These are phyloP conservation scores for Gortyna flavago DNA, from an alignment of 2,888 invertebrate species.

Conservation along the genomic window DNA sequence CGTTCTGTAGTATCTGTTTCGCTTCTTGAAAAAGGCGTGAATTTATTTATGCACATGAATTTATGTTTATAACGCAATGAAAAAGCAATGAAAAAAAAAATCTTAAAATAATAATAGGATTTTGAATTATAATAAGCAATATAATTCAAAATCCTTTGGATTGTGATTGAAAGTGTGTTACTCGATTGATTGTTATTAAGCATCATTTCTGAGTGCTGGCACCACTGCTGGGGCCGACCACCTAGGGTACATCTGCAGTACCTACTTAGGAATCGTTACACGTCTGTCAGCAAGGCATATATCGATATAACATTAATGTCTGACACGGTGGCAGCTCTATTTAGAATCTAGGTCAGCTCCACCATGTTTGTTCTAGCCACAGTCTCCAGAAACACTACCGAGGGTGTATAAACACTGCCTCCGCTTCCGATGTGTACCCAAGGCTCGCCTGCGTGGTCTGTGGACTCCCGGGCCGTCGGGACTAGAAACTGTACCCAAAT, in stretches of 20 bases:
- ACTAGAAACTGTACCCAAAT: not conserved
- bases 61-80: not conserved
- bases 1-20: too few species aligned
- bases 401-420: conserved; percentile 5
- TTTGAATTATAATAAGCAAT: too few species aligned
- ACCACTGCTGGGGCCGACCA: not conserved
- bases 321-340: conserved; percentile 8
- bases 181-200: too few species aligned
- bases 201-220: too few species aligned
- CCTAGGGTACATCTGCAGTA: not conserved
- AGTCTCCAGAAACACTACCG: conserved; percentile 1
- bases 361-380: conserved; percentile 23
- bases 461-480: conserved; percentile 3
- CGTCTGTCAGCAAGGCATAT: too few species aligned
- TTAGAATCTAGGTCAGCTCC: conserved; percentile 29
- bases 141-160: not conserved
- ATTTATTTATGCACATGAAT: too few species aligned
- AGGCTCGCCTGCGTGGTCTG: conserved; percentile 11
- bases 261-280: not conserved
- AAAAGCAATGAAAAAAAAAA: too few species aligned
- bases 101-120: too few species aligned
- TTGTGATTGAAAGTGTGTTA: too few species aligned
- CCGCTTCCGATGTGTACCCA: conserved; percentile 4
- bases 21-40: too few species aligned
- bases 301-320: not conserved